Evolutionary conservation across 2,888 invertebrate genomes (phyloP), one percentile per base, ranked within the genome.

Genomic region (Dermolepida albohirtum): DNA sequence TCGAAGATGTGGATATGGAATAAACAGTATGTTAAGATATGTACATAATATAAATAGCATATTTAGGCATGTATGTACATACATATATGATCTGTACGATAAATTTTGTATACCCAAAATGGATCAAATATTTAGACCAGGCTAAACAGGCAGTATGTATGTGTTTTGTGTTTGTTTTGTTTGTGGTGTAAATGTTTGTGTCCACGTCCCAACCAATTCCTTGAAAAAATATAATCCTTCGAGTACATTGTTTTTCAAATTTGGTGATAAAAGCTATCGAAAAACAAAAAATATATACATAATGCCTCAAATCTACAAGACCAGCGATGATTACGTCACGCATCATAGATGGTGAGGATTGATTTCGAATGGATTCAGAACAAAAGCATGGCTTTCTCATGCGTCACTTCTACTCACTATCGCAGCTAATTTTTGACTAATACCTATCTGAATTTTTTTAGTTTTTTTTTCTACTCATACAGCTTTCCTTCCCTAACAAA

Each of bases 401-500:
- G 68, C 69, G 72, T 72, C 68, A 70, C 70, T 70, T 59, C 34
- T 70, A 74, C 75, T 75, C 70, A 72, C 27, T 43, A 49, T 68
- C 55, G 57, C 50, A 34, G 51, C 39, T 52, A 29, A 34, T 29
- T 22, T 52, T n/a, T 52, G 5, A 47, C 8, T 17, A 52, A 29
- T 52, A 52, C 29, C 10, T 52, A 55, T 66, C 66, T 68, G 44
- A 41, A 41, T 66, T 68, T 69, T 67, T 44, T 10, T 57, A 67
- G 74, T 75, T 74, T 74, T 78, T 78, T 75, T 79, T 76, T 74
- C 73, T 77, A 74, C 72, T 71, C 73, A 68, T 69, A 74, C 74
- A 76, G 75, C 77, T 79, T 76, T 80, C 79, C 79, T 80, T 78
- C 78, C 80, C 79, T 79, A 78, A 80, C 78, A 76, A 67, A 59